A percentile compares a stretch with the other conserved stretches of the same genome.
Evolutionary conservation across 2,113 vertebrate genomes (phyloP).

Genomic region (Zosterops borbonicus): DNA sequence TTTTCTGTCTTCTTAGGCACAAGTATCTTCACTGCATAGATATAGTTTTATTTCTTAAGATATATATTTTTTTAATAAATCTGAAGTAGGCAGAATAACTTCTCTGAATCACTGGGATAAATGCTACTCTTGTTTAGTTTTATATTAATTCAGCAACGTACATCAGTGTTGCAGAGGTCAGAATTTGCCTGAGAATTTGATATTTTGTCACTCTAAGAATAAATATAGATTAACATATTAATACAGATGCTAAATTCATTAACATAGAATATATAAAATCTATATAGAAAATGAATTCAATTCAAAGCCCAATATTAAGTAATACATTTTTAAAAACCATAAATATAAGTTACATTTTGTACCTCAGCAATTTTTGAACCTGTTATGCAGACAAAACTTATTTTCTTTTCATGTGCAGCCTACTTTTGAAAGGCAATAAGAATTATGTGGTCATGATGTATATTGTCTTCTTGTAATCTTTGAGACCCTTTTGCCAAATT

Average conservation of each 20-base stretch:
- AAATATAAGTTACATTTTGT: background rate
- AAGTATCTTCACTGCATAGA: background rate
- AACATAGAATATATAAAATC: background rate
- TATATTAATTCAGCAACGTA: background rate
- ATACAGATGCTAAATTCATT: background rate
- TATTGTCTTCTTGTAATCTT: background rate
- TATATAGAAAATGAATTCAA: background rate
- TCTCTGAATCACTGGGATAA: background rate
- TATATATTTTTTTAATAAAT: background rate
- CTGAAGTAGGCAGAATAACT: background rate
- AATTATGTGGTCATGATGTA: background rate
- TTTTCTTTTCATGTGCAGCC: background rate
- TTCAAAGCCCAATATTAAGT: background rate
- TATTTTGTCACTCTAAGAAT: background rate
- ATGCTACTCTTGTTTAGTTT: background rate
- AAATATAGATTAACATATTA: background rate
- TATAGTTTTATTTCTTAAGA: background rate
- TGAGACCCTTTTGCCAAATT: background rate
- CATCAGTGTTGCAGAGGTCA: background rate
- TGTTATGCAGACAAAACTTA: background rate
- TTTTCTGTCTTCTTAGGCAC: background rate
- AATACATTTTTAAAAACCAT: rapidly evolving
- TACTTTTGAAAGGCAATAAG: background rate
- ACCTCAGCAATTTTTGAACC: background rate
- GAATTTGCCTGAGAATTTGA: background rate